Base-by-base conservation (phyloP, 2,888 invertebrate genomes). In the Napeogenes sylphis region DNA sequence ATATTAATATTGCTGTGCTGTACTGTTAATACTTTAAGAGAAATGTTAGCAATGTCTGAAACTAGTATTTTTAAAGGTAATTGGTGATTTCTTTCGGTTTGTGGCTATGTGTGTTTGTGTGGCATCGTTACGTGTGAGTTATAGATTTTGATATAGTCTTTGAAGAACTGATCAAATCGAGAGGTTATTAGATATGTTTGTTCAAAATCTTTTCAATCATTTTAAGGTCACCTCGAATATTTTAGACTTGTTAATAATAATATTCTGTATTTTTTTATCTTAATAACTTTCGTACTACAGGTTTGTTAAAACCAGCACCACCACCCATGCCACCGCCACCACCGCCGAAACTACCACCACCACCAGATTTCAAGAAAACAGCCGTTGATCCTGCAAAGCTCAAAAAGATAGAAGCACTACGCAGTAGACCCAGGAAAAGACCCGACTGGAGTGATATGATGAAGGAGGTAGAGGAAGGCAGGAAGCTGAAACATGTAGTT, bases 401-500 rank as follows among this genome's bases (percentile, higher is more conserved):
- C 68, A 92, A 93, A 71, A 93, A 91, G 73, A 74, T 97, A 65
- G 96, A 97, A 65, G 91, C 92, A 72, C 91, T 97, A 30, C 94
- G 93, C 85, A 93, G 94, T 71, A 91, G 96, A 71, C 96, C 97
- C 0, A 92, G 96, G 70, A 94, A 92, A 77, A 92, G 97, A 70
- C 97, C 97, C 0, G 97, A 97, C 80, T 97, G 97, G 97, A 95
- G 93, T 14, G 93, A 94, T 73, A 95, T 97, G 94, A 95, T 97
- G 94, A 96, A 97, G 82, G 97, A 97, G 82, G 95, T 97, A n/a
- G 96, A 97, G 79, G 90, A 93, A 69, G 96, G 96, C 57, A 94
- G 83, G 75, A 95, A 94, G 78, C 86, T 97, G 69, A 94, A 93
- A 76, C 95, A 97, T 77, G 96, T 97, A 56, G 92, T 94, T 73